phyloP scores from a whole-genome alignment of 1,140 invertebrate species.

The Drosophila jambulina region DNA sequence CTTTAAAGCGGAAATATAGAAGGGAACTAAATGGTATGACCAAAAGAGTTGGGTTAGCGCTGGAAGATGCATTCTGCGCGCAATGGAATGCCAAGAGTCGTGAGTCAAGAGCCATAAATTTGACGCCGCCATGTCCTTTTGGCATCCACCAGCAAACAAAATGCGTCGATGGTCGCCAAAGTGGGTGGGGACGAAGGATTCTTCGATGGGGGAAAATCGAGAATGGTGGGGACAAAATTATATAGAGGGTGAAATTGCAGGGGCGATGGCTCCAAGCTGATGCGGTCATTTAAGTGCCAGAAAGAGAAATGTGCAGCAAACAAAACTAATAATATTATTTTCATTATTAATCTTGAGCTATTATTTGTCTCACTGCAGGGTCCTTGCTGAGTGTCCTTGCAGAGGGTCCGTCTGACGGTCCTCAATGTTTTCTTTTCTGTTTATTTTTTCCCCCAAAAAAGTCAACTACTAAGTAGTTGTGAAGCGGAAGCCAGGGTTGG shows the following conservation, averaged over 20 bases:
- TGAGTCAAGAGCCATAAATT: slow-evolving; percentile 54
- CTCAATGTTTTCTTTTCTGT: not conserved
- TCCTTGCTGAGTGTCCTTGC: not conserved
- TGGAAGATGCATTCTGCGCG: slow-evolving; percentile 32
- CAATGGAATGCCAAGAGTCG: slow-evolving; percentile 47
- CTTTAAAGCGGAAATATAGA: slow-evolving; percentile 14
- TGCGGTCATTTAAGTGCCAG: slow-evolving; percentile 51
- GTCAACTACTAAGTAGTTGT: not conserved
- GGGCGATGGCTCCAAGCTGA: slow-evolving; percentile 35
- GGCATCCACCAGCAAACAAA: slow-evolving; percentile 54
- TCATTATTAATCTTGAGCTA: slow-evolving; percentile 42
- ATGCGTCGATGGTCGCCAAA: slow-evolving; percentile 44
- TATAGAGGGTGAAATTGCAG: slow-evolving; percentile 14
- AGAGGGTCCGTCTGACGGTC: not conserved
- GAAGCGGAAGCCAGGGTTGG: not conserved
- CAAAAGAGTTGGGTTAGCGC: not conserved
- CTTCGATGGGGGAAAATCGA: not conserved
- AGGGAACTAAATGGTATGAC: not conserved
- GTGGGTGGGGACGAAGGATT: slow-evolving; percentile 3
- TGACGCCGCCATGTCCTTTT: slow-evolving; percentile 58
- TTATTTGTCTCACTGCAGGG: slow-evolving; percentile 24
- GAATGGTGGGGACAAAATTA: slow-evolving; percentile 2
- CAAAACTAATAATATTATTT: slow-evolving; percentile 43
- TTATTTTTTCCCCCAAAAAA: not conserved
- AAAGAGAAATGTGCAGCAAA: slow-evolving; percentile 49